phyloP scores from a whole-genome alignment of 53 echinoderm and acorn worm genomes.

The Henricia sp. region DNA sequence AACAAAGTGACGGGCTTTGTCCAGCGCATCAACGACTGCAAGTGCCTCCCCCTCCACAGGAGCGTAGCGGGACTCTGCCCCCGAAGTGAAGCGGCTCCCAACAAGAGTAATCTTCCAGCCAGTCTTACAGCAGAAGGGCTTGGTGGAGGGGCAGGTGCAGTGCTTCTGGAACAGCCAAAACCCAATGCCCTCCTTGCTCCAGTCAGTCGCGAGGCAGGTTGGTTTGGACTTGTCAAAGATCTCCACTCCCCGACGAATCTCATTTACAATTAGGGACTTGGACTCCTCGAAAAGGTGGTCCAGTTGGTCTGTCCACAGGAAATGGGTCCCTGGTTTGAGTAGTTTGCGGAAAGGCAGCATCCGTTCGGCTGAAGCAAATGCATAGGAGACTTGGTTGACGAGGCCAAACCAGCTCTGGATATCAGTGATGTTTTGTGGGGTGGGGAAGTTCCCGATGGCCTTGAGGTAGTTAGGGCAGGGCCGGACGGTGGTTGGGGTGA shows the following conservation, averaged over 20 bases:
- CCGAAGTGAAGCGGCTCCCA: conserved; percentile 30
- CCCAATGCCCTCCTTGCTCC: conserved; percentile 10
- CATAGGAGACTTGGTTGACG: conserved; percentile 48
- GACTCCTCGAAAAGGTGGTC: conserved; percentile 44
- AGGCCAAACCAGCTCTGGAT: conserved; percentile 43
- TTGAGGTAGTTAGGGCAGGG: conserved; percentile 55
- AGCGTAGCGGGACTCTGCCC: conserved; percentile 54
- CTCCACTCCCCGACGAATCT: too few species aligned
- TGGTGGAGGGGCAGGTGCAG: conserved; percentile 8
- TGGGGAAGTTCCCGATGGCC: conserved; percentile 49
- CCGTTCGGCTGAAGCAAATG: conserved; percentile 35
- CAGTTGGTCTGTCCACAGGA: conserved; percentile 52
- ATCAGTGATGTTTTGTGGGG: conserved; percentile 58
- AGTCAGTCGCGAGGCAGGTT: conserved; percentile 4
- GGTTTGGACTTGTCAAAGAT: background rate
- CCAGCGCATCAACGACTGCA: conserved; percentile 50
- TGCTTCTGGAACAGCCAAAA: background rate
- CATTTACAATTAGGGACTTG: conserved; percentile 36
- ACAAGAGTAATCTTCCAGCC: conserved; percentile 23
- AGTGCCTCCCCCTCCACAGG: conserved; percentile 60
- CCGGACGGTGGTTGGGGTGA: conserved; percentile 53
- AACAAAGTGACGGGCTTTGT: conserved; percentile 57
- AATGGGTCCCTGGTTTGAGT: conserved; percentile 29
- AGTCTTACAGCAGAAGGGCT: conserved; percentile 18
- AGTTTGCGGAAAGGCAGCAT: conserved; percentile 62